phyloP scores from a whole-genome alignment of 2,888 invertebrate species.

The Ectemnius continuus region DNA sequence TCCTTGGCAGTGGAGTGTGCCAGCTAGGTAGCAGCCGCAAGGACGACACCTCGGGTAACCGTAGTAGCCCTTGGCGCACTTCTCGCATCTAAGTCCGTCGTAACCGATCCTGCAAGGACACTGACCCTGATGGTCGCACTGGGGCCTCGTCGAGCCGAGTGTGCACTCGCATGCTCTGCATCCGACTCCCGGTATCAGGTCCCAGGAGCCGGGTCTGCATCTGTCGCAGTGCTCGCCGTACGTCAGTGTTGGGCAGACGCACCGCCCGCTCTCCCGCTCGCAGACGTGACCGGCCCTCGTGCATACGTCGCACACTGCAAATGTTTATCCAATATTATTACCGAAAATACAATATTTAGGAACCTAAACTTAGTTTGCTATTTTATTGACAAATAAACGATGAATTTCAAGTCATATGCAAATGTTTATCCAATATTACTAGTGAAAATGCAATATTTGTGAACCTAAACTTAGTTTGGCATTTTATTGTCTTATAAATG shows the following conservation, averaged over 20 bases:
- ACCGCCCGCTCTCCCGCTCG: constrained; percentile 92
- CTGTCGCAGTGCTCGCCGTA: constrained; percentile 90
- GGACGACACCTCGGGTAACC: constrained; percentile 92
- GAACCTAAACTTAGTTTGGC: too few relatives aligned
- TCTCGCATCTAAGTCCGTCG: constrained; percentile 87
- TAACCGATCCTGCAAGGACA: constrained; percentile 89
- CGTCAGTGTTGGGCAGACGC: constrained; percentile 93
- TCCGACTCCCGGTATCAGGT: constrained; percentile 86
- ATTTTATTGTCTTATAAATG: too few relatives aligned
- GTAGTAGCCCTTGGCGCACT: constrained; percentile 91
- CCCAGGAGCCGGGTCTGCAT: constrained; percentile 91
- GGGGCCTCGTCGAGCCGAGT: constrained; percentile 83
- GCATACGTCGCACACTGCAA: constrained; percentile 87
- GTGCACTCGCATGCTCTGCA: constrained; percentile 91
- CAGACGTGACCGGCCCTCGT: constrained; percentile 92
- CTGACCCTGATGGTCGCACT: constrained; percentile 85
- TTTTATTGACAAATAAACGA: too few relatives aligned
- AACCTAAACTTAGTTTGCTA: too few relatives aligned
- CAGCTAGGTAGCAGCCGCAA: constrained; percentile 90
- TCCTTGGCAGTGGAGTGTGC: constrained; percentile 82
- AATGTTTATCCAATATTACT: too few relatives aligned
- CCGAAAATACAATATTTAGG: too few relatives aligned
- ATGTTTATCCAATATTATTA: constrained; percentile 13
- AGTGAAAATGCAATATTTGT: too few relatives aligned
- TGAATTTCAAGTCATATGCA: too few relatives aligned